A percentile compares a stretch with the other conserved stretches of the same genome.
phyloP scores from a whole-genome alignment of 2,888 invertebrate genomes.

The Diarsia mendica region DNA sequence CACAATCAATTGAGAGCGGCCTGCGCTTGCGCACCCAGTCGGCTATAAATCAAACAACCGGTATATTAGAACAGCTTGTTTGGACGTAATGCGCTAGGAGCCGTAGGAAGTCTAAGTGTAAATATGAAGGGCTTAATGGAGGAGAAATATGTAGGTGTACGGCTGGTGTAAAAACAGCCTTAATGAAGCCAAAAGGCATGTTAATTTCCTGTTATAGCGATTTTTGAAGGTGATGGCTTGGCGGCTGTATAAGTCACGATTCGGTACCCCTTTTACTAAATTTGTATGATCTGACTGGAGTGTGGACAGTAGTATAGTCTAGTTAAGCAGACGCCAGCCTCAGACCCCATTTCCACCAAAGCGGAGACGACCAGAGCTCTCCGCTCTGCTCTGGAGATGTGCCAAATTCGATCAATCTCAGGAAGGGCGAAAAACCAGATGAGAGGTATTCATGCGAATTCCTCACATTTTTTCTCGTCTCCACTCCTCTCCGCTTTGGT shows the following conservation, averaged over 20 bases:
- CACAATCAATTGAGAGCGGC: constrained; percentile 44
- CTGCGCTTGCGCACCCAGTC: constrained; percentile 52
- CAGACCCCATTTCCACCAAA: too few relatives aligned
- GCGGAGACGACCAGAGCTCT: too few relatives aligned
- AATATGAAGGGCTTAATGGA: constrained; percentile 48
- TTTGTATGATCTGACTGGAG: too few relatives aligned
- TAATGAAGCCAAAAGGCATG: not conserved
- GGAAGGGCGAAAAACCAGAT: too few relatives aligned
- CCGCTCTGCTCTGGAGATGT: too few relatives aligned
- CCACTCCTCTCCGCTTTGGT: too few relatives aligned
- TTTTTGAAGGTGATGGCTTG: not conserved
- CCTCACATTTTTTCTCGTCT: too few relatives aligned
- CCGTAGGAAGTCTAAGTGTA: constrained; percentile 48
- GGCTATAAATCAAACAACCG: constrained; percentile 58
- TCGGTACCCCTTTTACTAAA: too few relatives aligned
- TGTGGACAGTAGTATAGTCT: too few relatives aligned
- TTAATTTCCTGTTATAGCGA: not conserved
- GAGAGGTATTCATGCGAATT: too few relatives aligned
- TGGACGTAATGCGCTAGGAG: constrained; percentile 47
- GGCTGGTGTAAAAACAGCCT: not conserved
- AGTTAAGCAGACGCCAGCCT: too few relatives aligned
- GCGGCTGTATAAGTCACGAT: not conserved
- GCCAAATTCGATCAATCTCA: too few relatives aligned
- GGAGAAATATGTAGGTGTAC: constrained; percentile 25
- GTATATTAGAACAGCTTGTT: constrained; percentile 52